These are phyloP conservation scores for Euproctis similis DNA, from an alignment of 2,888 invertebrate species.

Conservation along the genomic window DNA sequence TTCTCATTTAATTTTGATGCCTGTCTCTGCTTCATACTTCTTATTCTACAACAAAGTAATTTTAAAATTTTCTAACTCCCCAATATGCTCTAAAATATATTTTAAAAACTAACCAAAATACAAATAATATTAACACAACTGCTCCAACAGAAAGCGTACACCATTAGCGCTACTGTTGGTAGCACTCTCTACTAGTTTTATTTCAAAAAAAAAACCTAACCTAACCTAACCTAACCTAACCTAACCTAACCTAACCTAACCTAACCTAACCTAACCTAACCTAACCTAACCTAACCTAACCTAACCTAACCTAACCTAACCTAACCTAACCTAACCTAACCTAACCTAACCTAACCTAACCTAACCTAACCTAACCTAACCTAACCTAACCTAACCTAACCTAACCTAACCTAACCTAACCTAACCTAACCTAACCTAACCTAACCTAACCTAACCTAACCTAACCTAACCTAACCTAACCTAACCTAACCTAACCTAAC, in stretches of 20 bases:
- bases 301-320: conserved; percentile 4
- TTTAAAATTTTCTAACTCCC: too few relatives aligned
- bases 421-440: conserved; percentile 4
- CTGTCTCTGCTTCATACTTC: too few relatives aligned
- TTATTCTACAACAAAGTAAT: too few relatives aligned
- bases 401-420: conserved; percentile 4
- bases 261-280: conserved; percentile 4
- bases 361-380: conserved; percentile 4
- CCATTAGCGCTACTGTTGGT: too few relatives aligned
- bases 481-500: conserved; percentile 4
- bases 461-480: conserved; percentile 4
- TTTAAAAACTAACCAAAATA: too few relatives aligned
- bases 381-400: conserved; percentile 4
- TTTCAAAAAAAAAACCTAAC: too few relatives aligned
- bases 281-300: conserved; percentile 4
- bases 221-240: conserved; percentile 6
- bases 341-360: conserved; percentile 4
- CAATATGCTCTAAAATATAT: too few relatives aligned
- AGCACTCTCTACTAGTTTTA: too few relatives aligned
- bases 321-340: conserved; percentile 4
- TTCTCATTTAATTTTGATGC: too few relatives aligned
- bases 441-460: conserved; percentile 4
- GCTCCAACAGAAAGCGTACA: too few relatives aligned
- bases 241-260: conserved; percentile 9
- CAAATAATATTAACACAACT: too few relatives aligned